phyloP scores from a whole-genome alignment of 2,888 invertebrate genomes.

The Atethmia centrago region DNA sequence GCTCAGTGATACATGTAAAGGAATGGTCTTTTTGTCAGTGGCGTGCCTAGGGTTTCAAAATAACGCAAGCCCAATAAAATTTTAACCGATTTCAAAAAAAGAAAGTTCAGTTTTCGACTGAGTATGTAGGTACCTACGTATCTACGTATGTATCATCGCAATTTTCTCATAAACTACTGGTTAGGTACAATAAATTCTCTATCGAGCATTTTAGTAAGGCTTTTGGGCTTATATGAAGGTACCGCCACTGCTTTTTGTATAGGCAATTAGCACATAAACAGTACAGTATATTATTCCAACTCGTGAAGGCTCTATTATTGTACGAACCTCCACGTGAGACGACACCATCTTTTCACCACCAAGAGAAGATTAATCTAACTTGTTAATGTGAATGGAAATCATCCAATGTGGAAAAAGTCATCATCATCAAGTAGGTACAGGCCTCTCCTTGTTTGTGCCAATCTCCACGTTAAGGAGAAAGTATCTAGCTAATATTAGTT shows the following conservation, averaged over 20 bases:
- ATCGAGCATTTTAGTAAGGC: too few species aligned
- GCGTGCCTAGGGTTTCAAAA: too few species aligned
- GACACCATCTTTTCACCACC: not conserved
- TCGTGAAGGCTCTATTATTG: not conserved
- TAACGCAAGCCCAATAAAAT: too few species aligned
- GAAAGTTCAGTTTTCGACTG: too few species aligned
- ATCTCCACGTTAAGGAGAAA: not conserved
- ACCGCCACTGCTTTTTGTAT: too few species aligned
- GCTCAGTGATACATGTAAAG: not conserved
- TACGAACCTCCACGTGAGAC: not conserved
- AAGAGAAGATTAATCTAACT: not conserved
- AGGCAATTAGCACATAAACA: not conserved
- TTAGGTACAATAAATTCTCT: too few species aligned
- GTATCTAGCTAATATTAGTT: not conserved
- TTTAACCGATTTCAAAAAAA: too few species aligned
- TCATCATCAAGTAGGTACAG: not conserved
- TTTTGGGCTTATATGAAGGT: too few species aligned
- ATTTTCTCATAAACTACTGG: too few species aligned
- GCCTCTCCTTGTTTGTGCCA: not conserved
- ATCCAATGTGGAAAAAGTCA: not conserved
- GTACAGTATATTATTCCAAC: not conserved
- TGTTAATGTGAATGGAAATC: not conserved
- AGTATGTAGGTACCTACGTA: too few species aligned
- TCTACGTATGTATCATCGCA: too few species aligned
- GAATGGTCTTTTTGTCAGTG: not conserved